These are phyloP conservation scores for Nasalis larvatus DNA, from an alignment of 2,113 vertebrate genomes.

Conservation along the genomic window DNA sequence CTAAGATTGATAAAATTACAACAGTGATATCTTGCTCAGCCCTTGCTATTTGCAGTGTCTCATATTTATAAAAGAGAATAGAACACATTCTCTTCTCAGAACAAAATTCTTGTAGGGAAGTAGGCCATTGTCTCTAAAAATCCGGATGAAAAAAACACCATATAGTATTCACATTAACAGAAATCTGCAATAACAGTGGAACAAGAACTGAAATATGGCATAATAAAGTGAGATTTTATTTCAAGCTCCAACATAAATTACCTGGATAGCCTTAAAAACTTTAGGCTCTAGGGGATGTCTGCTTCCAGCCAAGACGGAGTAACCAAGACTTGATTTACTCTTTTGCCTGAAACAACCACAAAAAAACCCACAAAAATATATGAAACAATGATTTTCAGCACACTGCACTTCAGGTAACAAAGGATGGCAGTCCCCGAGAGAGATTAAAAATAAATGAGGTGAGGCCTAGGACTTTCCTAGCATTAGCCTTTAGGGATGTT, in stretches of 20 bases:
- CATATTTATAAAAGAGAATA: not conserved
- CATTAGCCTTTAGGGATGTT: not conserved
- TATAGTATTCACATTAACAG: not conserved
- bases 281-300: not conserved
- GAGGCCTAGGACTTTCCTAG: not conserved
- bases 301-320: not conserved
- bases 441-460: not conserved
- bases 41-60: not conserved
- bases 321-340: not conserved
- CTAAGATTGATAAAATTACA: conserved; percentile 16
- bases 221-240: not conserved
- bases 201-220: not conserved
- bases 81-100: conserved; percentile 1
- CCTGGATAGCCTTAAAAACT: not conserved
- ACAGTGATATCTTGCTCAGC: not conserved
- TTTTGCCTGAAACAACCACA: not conserved
- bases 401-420: not conserved
- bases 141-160: not conserved
- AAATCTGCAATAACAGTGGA: not conserved
- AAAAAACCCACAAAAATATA: not conserved
- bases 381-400: not conserved
- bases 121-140: conserved; percentile 1
- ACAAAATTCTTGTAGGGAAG: not conserved
- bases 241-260: not conserved
- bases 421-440: not conserved